Evolutionary conservation across 2,113 vertebrate genomes (phyloP).

Genomic region (Sinocyclocheilus rhinocerous): DNA sequence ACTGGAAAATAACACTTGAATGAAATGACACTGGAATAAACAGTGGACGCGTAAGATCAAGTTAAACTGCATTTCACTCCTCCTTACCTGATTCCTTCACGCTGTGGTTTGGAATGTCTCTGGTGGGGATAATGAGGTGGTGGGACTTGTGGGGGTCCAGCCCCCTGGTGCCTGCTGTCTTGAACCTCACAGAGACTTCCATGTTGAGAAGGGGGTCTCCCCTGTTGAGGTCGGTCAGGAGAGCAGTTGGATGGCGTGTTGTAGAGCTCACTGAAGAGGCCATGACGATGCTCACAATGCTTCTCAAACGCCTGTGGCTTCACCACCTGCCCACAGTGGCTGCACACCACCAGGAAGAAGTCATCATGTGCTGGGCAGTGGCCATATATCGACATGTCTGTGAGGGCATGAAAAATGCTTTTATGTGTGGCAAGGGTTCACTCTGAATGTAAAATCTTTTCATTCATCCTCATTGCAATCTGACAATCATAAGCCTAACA

Average conservation of each 20-base stretch:
- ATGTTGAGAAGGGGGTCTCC: conserved; percentile 67
- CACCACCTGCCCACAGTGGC: conserved; percentile 88
- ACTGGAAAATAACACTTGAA: conserved; percentile 58
- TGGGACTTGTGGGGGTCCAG: conserved; percentile 65
- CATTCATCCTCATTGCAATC: background rate
- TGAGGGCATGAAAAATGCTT: background rate
- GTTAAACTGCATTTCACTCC: background rate
- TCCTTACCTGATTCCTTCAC: conserved; percentile 77
- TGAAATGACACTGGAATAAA: background rate
- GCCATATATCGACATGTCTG: conserved; percentile 91
- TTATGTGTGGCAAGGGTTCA: background rate
- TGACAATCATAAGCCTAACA: background rate
- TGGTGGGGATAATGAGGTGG: conserved; percentile 66
- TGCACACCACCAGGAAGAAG: conserved; percentile 90
- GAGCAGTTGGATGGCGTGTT: conserved; percentile 63
- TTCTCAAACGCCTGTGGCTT: conserved; percentile 92
- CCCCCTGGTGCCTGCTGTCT: conserved; percentile 58
- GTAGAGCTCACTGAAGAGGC: conserved; percentile 77
- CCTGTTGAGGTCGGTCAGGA: conserved; percentile 73
- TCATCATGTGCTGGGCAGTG: conserved; percentile 88
- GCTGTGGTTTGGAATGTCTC: conserved; percentile 72
- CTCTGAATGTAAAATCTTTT: background rate
- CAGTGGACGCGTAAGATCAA: background rate
- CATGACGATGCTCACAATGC: conserved; percentile 86
- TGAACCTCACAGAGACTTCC: conserved; percentile 46